A percentile compares a stretch with the other conserved stretches of the same genome.
These are phyloP conservation scores for Diadema setosum DNA, from an alignment of 35 echinoderm and acorn worm species.

Conservation along the genomic window DNA sequence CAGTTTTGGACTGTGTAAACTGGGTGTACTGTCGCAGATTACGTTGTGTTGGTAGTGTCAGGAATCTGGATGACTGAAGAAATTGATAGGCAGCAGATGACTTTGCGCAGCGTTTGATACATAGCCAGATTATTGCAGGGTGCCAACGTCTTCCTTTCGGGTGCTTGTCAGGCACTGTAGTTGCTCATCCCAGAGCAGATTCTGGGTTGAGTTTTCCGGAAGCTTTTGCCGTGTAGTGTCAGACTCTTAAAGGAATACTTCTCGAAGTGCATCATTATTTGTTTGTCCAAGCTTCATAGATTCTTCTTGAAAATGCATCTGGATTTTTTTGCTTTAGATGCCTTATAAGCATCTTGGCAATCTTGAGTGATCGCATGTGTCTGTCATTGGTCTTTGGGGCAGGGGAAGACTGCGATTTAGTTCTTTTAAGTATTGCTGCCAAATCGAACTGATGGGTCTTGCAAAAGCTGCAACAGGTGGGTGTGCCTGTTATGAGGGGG, in stretches of 20 bases:
- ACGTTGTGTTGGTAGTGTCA: constrained; percentile 41
- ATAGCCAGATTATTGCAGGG: constrained; percentile 60
- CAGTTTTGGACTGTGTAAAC: background rate
- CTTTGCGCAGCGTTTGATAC: constrained; percentile 47
- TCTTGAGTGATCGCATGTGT: background rate
- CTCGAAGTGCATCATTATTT: background rate
- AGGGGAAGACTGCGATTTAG: background rate
- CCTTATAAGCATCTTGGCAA: background rate
- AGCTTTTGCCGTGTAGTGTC: background rate
- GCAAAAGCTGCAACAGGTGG: background rate
- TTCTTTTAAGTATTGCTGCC: background rate
- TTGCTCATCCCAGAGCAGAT: constrained; percentile 66
- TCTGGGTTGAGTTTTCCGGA: background rate
- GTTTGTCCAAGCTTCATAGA: background rate
- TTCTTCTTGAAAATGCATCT: background rate
- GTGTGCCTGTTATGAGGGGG: background rate
- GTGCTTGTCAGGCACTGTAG: background rate
- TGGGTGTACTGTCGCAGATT: constrained; percentile 54
- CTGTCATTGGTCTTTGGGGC: background rate
- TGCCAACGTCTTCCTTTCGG: constrained; percentile 67
- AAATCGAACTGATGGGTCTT: background rate
- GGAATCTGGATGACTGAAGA: constrained; percentile 3
- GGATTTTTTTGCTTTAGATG: background rate
- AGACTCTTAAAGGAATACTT: background rate
- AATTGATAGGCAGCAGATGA: constrained; percentile 59